Evolutionary conservation across 2,888 invertebrate genomes (phyloP), one percentile per base, ranked within the genome.

Genomic region (Epinotia bilunana): DNA sequence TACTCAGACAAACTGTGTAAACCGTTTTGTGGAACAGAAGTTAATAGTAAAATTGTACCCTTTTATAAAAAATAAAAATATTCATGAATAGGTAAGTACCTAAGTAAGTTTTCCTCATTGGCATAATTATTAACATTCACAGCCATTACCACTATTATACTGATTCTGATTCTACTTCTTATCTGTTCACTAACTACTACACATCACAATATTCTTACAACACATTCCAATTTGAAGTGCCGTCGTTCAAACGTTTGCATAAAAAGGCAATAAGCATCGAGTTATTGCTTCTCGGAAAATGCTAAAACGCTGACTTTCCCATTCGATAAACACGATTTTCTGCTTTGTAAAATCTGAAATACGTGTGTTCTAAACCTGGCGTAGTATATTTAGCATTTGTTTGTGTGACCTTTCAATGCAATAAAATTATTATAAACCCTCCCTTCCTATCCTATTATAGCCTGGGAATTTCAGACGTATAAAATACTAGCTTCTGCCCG

Each of bases 241-340:
- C 18, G 57, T 43, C 18, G 13, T 16, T 68, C 12, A 64, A 72
- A 64, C 53, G 46, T 64, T 58, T 64, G 72, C 64, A 64, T 72
- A 58, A 64, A 72, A 58, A 23, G 63, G 12, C 63, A 64, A 72
- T 72, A 72, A 64, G 28, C 55, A 64, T 57, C 72, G 43, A 72
- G 72, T 58, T 64, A 58, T 64, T 72, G 72, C 72, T 71, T 43
- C 23, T 64, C 57, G 46, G 33, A 65, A 64, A 72, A 43, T 20
- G 53, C 16, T 20, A 18, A 61, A 62, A 63, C 16, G 57, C 57
- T 64, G 28, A 64, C 58, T 18, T 28, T 64, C 57, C 46, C 58
- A n/a, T 46, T 16, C 64, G 23, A 63, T 43, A 55, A 62, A 63
- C n/a, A 23, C 39, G 11, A 23, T 49, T 28, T 23, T 58, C 16